Percentiles rank a stretch among this genome's conserved stretches.
Conservation (phyloP, 1,140 invertebrate genomes). For the Bombus soroeensis region DNA sequence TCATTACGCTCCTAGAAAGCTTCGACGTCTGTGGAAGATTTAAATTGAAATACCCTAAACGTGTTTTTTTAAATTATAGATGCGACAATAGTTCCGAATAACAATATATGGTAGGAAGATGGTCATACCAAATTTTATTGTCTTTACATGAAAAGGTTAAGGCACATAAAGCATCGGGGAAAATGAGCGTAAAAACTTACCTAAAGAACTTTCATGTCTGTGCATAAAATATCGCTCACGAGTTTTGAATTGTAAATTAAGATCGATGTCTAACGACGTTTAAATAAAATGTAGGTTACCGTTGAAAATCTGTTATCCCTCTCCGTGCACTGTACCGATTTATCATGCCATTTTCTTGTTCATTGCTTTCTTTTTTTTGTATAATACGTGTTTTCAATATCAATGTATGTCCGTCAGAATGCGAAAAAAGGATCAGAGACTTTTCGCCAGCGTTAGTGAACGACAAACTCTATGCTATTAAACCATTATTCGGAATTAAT, state of each 20-base stretch:
- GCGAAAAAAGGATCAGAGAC: background rate
- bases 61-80: no score
- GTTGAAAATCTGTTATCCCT: background rate
- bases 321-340: no score
- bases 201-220: constrained; percentile 29
- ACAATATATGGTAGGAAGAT: no score
- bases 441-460: background rate
- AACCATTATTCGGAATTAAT: constrained; percentile 1
- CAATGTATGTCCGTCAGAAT: background rate
- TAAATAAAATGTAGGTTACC: constrained; percentile 3
- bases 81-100: no score
- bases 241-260: constrained; percentile 55
- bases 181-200: constrained; percentile 24
- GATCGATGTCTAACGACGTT: background rate
- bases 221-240: constrained; percentile 40
- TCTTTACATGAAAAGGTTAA: background rate
- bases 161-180: background rate
- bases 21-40: background rate
- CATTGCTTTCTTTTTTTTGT: no score
- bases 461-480: background rate
- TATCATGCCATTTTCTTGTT: background rate
- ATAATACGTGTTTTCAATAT: background rate
- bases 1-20: background rate
- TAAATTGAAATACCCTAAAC: background rate
- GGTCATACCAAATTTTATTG: background rate